phyloP scores from a whole-genome alignment of 2,113 vertebrate species.

The Prunella fulvescens region DNA sequence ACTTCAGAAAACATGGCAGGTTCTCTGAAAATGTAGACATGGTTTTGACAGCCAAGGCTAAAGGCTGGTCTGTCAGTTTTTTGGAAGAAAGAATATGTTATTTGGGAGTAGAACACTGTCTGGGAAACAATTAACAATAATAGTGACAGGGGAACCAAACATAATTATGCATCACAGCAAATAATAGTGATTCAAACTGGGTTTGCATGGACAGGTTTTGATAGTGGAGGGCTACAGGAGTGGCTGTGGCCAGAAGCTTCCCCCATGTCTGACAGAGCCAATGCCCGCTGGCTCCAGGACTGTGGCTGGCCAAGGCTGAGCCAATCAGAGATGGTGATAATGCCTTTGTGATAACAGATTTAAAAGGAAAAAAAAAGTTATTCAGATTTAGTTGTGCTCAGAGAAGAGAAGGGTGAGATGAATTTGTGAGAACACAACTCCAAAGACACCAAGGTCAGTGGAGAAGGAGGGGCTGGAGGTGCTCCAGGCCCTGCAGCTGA shows the following conservation, averaged over 20 bases:
- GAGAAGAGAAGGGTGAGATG: neutral
- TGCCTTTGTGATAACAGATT: neutral
- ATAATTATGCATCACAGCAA: neutral
- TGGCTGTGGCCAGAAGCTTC: neutral
- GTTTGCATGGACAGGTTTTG: neutral
- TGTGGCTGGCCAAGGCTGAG: neutral
- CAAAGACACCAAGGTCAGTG: neutral
- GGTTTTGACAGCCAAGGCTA: neutral
- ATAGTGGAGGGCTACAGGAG: neutral
- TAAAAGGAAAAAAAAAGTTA: neutral
- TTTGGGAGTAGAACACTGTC: neutral
- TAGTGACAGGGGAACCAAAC: neutral
- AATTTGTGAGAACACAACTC: neutral
- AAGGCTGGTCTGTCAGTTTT: neutral
- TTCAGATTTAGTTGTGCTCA: neutral
- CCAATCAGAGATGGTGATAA: neutral
- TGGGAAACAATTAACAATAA: neutral
- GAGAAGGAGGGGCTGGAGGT: neutral
- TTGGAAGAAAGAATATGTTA: neutral
- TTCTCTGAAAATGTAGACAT: neutral
- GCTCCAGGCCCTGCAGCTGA: neutral
- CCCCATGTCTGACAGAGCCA: neutral
- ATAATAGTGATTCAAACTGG: neutral
- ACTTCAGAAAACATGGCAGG: neutral
- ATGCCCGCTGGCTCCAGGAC: rapidly evolving